Evolutionary conservation across 92 coral and sea anemone species (phyloP).

Genomic region (Porites divaricata): DNA sequence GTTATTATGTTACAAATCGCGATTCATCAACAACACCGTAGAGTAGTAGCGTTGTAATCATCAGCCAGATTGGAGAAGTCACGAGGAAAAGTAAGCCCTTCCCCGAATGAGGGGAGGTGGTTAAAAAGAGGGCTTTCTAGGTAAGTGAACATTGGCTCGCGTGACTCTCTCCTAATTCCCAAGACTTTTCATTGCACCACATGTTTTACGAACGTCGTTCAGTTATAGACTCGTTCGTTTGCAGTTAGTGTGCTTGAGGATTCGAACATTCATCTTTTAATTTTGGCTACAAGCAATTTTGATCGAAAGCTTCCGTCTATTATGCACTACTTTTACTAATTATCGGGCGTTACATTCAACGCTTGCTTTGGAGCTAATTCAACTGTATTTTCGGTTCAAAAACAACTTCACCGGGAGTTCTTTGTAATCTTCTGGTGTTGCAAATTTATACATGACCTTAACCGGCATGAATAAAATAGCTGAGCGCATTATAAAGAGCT

Average conservation of each 20-base stretch:
- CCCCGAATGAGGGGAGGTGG: slow-evolving; percentile 60
- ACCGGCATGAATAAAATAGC: background rate
- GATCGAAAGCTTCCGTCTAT: background rate
- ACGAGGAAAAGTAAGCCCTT: slow-evolving; percentile 45
- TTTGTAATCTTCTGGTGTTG: background rate
- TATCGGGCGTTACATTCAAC: slow-evolving; percentile 3
- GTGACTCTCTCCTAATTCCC: background rate
- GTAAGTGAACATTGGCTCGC: slow-evolving; percentile 32
- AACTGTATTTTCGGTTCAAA: background rate
- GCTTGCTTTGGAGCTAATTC: background rate
- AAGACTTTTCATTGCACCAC: background rate
- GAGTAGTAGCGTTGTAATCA: background rate
- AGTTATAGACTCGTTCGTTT: background rate
- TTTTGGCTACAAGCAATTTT: background rate
- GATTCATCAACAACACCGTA: background rate
- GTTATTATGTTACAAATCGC: background rate
- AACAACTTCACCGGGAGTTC: background rate
- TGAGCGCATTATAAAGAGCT: no score
- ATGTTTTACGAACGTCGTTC: background rate
- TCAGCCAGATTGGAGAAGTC: slow-evolving; percentile 50
- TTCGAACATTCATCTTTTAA: background rate
- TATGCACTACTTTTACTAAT: background rate
- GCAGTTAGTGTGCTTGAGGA: background rate
- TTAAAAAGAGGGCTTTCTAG: slow-evolving; percentile 71
- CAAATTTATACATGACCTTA: background rate